A percentile compares a stretch with the other conserved stretches of the same genome.
phyloP scores from a whole-genome alignment of 2,888 invertebrate species.

The Hedychridium roseum region DNA sequence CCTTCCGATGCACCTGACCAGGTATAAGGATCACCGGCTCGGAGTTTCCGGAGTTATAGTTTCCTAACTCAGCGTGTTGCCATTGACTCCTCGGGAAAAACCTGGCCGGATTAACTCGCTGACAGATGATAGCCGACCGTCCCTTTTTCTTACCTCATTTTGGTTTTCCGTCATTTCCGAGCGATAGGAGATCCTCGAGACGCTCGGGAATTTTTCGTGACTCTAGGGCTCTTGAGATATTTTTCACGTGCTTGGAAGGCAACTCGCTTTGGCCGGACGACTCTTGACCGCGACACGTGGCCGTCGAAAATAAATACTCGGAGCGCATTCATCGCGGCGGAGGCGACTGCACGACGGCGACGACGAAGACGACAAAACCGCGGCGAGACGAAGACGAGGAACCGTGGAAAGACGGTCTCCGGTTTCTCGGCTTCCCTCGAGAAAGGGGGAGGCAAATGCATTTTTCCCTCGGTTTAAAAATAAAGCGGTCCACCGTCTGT shows the following conservation, averaged over 20 bases:
- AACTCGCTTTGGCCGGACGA: no score
- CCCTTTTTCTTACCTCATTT: conserved; percentile 1
- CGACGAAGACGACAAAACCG: conserved; percentile 18
- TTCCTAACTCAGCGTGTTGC: not conserved
- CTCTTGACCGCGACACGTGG: conserved; percentile 34
- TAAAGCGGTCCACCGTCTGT: conserved; percentile 45
- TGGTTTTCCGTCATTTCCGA: not conserved
- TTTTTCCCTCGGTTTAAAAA: conserved; percentile 60
- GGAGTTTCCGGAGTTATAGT: conserved; percentile 23
- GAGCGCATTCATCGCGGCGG: no score
- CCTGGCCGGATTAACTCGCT: no score
- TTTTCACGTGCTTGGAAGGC: no score
- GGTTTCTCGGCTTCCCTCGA: conserved; percentile 34
- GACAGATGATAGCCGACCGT: no score
- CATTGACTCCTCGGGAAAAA: not conserved
- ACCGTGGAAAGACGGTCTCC: not conserved
- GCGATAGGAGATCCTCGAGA: conserved; percentile 10
- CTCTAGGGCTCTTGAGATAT: conserved; percentile 13
- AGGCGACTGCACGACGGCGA: conserved; percentile 23
- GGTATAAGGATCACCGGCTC: conserved; percentile 32
- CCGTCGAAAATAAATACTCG: conserved; percentile 34
- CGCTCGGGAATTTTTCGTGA: conserved; percentile 8
- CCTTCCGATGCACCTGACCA: conserved; percentile 35
- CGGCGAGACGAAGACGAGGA: not conserved
- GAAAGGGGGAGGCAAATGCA: conserved; percentile 54